phyloP scores from a whole-genome alignment of 2,113 vertebrate genomes.

The Nettapus auritus region DNA sequence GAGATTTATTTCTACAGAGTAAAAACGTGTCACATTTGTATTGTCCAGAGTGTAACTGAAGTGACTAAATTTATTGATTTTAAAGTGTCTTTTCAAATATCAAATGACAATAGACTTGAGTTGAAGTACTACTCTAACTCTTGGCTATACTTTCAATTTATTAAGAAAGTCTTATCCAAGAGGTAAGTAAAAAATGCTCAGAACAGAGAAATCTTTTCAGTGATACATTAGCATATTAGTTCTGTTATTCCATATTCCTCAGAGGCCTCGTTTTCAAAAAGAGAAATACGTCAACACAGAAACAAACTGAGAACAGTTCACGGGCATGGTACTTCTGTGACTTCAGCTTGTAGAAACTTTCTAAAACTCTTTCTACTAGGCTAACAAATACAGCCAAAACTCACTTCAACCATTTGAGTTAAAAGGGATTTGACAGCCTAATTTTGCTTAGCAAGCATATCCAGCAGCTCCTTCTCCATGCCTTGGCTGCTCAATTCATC shows the following conservation, averaged over 20 bases:
- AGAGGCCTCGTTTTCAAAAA: background rate
- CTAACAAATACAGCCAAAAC: background rate
- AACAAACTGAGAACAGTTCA: background rate
- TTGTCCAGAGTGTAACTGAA: background rate
- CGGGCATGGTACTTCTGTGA: background rate
- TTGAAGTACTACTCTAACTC: background rate
- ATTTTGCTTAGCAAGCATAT: slow-evolving; percentile 73
- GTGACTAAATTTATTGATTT: background rate
- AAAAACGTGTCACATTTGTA: background rate
- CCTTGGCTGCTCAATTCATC: slow-evolving; percentile 80
- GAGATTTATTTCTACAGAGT: background rate
- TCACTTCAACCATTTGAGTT: background rate
- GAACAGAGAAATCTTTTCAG: background rate
- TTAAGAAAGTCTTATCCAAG: background rate
- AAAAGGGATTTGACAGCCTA: slow-evolving; percentile 13
- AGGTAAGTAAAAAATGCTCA: background rate
- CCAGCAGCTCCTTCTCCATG: slow-evolving; percentile 83
- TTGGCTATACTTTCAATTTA: background rate
- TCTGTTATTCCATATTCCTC: background rate
- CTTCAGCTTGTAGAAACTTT: background rate
- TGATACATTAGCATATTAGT: background rate
- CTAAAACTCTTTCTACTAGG: background rate
- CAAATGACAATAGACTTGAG: background rate
- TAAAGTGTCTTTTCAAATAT: background rate
- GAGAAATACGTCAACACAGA: background rate